Evolutionary conservation across 2,888 invertebrate genomes (phyloP), one percentile per base, ranked within the genome.

Genomic region (Epistrophe grossulariae): DNA sequence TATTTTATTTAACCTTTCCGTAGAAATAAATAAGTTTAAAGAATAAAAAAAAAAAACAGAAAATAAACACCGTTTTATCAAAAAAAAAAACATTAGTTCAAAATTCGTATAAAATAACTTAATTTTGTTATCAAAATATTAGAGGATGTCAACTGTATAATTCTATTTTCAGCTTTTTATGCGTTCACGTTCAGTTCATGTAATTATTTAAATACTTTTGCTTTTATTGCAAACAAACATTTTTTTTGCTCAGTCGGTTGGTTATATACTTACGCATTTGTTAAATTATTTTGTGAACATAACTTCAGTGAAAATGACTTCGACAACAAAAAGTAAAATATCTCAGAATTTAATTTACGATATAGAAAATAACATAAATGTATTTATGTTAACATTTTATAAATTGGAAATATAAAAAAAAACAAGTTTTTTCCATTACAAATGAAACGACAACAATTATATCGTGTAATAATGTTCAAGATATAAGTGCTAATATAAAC

Each of bases 241-340:
- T 24, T 24, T 24, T 13, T 19, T 19, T 19, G 13, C 8, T 62
- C 62, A 40, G 15, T 62, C 9, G 24, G 0, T 19, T 9, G n/a
- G n/a, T 60, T 13, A 24, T 24, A 24, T 40, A 40, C 24, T 40
- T 43, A 43, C 24, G 40, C 62, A 62, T 19, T 43, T 62, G 62
- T 15, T 10, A 43, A 40, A 24, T 15, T 7, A 11, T 43, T 24
- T 13, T 43, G 62, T 24, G 4, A 0, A 19, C 6, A 59, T 59
- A 24, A 28, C 8, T 40, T 40, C 8, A 62, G 19, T 62, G 24
- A 24, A 62, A 43, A 62, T 62, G 62, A 62, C 62, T 24, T 24
- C 24, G 1, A 2, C 40, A 24, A 62, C 15, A 43, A 62, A 62
- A 62, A 40, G 62, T 62, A 40, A 40, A 24, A 60, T 19, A 40